Percentiles rank a stretch among this genome's conserved stretches.
phyloP scores from a whole-genome alignment of 2,888 invertebrate genomes.

The Hydroisotoma schaefferi region DNA sequence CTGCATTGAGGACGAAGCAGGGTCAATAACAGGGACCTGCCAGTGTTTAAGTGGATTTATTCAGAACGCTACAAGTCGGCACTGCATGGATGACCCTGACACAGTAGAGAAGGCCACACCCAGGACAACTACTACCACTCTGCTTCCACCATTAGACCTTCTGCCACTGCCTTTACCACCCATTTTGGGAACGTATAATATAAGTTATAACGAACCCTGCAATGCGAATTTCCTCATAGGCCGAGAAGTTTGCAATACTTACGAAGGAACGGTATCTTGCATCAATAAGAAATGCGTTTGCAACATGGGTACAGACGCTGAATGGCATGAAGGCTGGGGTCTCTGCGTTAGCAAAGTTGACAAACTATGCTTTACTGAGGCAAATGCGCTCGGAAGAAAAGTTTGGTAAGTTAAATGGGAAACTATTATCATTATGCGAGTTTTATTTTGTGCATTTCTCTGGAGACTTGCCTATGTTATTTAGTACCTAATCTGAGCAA shows the following conservation, averaged over 20 bases:
- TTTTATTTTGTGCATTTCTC: too few relatives aligned
- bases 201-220: neutral
- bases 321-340: neutral
- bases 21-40: conserved; percentile 20
- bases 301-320: conserved; percentile 1
- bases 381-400: neutral
- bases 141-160: too few relatives aligned
- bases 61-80: neutral
- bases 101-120: conserved; percentile 9
- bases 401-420: too few relatives aligned
- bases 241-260: neutral
- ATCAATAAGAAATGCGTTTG: neutral
- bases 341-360: conserved; percentile 6
- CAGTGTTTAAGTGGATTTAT: conserved; percentile 17
- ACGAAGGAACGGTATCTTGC: conserved; percentile 3
- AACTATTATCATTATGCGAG: too few relatives aligned
- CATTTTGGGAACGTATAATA: too few relatives aligned
- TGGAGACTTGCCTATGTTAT: too few relatives aligned
- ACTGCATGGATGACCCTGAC: neutral
- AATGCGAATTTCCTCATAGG: neutral
- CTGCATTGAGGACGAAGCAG: conserved; percentile 7
- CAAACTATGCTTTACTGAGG: conserved; percentile 2
- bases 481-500: too few relatives aligned
- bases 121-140: conserved; percentile 7
- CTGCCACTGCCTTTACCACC: too few relatives aligned